Percentiles rank a stretch among this genome's conserved stretches.
These are phyloP conservation scores for Drosophila jambulina DNA, from an alignment of 1,140 invertebrate species.

Conservation along the genomic window DNA sequence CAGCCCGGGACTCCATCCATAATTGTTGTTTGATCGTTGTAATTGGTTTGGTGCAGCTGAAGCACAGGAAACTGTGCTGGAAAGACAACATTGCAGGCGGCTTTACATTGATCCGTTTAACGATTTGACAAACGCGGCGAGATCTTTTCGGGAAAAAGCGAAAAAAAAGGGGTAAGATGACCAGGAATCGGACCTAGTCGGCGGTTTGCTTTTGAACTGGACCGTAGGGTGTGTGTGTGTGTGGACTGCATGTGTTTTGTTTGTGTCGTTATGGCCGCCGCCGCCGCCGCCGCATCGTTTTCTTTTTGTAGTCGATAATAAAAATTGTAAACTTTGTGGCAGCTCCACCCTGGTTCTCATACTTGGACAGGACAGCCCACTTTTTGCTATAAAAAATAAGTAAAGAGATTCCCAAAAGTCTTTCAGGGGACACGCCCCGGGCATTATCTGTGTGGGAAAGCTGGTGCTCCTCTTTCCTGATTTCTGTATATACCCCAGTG, in stretches of 20 bases:
- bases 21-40: conserved; percentile 84
- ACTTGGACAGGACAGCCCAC: conserved; percentile 23
- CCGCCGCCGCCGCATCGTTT: conserved; percentile 12
- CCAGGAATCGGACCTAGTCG: conserved; percentile 21
- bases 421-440: conserved; percentile 20
- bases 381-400: conserved; percentile 42
- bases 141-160: conserved; percentile 34
- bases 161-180: conserved; percentile 37
- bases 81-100: conserved; percentile 59
- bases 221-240: conserved; percentile 2
- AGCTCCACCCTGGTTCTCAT: conserved; percentile 28
- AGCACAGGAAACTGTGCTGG: conserved; percentile 72
- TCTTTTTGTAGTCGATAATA: conserved; percentile 70
- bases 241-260: conserved; percentile 14
- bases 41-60: conserved; percentile 74
- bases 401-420: conserved; percentile 3
- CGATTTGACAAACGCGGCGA: conserved; percentile 67
- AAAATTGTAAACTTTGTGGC: conserved; percentile 70
- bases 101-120: conserved; percentile 80
- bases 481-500: conserved; percentile 4
- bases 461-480: conserved; percentile 2
- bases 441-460: conserved; percentile 39
- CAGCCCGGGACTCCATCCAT: conserved; percentile 50
- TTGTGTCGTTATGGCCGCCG: conserved; percentile 47
- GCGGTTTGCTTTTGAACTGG: conserved; percentile 42